Evolutionary conservation across 2,888 invertebrate genomes (phyloP), one percentile per base, ranked within the genome.

Genomic region (Julus scandinavius): DNA sequence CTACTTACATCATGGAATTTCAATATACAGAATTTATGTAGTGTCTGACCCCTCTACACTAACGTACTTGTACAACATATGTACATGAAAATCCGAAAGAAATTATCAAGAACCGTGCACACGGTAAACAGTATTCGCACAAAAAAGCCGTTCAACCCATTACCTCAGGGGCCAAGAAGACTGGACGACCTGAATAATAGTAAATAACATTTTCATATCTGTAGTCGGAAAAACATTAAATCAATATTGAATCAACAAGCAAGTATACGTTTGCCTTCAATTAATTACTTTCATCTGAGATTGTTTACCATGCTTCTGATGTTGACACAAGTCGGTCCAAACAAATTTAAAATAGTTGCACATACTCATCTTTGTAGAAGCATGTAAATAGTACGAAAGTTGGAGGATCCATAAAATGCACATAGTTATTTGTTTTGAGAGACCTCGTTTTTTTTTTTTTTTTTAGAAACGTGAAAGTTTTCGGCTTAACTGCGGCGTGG

Each of bases 221-320:
- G n/a, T 63, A 17, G n/a, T n/a, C n/a, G 4, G n/a, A 63, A 63
- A 17, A 17, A 6, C 63, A 63, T 63, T n/a, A 63, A 63, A 17
- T 63, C 63, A 63, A 63, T 63, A 63, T 63, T 63, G 63, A 6
- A 63, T 63, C 63, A 63, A 63, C n/a, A n/a, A 63, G 63, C 17
- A 63, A 63, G 29, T 29, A 17, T 63, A 17, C 63, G 4, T 63
- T 63, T 63, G 63, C 63, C 63, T 63, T 4, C 63, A n/a, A n/a
- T n/a, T 63, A 63, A 63, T 63, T 63, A 63, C 63, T 0, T 17
- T n/a, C 63, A n/a, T 63, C 13, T 13, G 9, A 54, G 54, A 7
- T 54, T 54, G 17, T 54, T 54, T 54, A 7, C 17, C 63, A 63
- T 63, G 63, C n/a, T n/a, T 63, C 63, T 63, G n/a, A n/a, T 63